Base-by-base conservation (phyloP, 37 sponge, comb jelly and placozoan species). In the Ianthella basta region DNA sequence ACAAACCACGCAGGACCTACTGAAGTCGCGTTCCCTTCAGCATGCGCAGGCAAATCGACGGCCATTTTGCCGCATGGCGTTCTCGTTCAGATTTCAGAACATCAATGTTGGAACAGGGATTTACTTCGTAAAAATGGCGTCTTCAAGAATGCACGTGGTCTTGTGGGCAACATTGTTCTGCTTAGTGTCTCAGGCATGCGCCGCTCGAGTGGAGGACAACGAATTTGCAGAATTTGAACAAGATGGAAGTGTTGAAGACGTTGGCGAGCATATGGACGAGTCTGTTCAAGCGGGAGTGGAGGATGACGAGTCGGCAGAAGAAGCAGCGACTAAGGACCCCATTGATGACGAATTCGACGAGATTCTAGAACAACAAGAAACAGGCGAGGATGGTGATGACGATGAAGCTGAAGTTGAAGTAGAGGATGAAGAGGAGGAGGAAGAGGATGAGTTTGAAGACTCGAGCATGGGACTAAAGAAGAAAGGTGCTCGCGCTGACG, bases 171-270 rank as follows among this genome's bases (percentile, higher is more conserved):
- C 38, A 12, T 32, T 72, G 78, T 50, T 21, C 25, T 32, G 37
- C 21, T n/a, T 75, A 19, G 15, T 50, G 25, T 41, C 60, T 1
- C n/a, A 32, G 54, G 55, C 19, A 55, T 13, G 15, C 25, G 78
- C 34, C 15, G 72, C 79, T 0, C 29, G 4, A 29, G 50, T 55
- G 1, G 82, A 50, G 15, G 91, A 91, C 32, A 86, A 90, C 59
- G 91, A 91, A 39, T 91, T 91, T 84, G 91, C 79, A 25, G 90
- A 89, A 67, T 89, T 89, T 74, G 91, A 90, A 24, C 55, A 67
- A 60, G 89, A 89, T 60, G 70, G 59, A 30, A 6, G 25, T 75
- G 37, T 75, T 36, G 83, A 56, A 60, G 91, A 87, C 27, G 81
- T 86, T 60, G 20, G 37, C 12, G 37, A 24, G 10, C 86, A 90